Percentiles rank a stretch among this genome's conserved stretches.
Conservation (phyloP, 2,888 invertebrate genomes). For the Rotaria macrura region DNA sequence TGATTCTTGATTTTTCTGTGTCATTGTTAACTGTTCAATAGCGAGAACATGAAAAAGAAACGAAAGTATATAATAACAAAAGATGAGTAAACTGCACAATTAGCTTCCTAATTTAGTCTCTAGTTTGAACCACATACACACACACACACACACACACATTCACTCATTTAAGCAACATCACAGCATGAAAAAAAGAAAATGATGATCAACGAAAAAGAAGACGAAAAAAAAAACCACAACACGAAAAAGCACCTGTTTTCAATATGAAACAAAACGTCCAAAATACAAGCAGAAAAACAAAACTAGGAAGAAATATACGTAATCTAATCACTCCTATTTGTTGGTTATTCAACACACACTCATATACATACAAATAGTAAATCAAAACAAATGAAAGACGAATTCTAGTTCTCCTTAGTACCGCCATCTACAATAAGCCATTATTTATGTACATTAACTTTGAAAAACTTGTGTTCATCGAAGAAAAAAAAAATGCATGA, state of each 20-base stretch:
- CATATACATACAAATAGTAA: background rate
- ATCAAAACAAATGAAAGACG: background rate
- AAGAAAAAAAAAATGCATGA: background rate
- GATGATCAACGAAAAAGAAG: background rate
- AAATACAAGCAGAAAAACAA: background rate
- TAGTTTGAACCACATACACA: background rate
- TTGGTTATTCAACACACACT: background rate
- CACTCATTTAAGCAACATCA: background rate
- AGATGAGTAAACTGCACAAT: background rate
- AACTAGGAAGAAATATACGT: background rate
- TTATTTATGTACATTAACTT: background rate
- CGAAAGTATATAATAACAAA: background rate
- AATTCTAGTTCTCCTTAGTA: background rate
- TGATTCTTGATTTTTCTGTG: background rate
- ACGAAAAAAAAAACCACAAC: background rate
- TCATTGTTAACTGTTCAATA: slow-evolving; percentile 12
- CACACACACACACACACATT: background rate
- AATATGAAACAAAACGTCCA: background rate
- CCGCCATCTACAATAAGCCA: background rate
- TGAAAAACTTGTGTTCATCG: background rate
- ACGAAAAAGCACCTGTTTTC: background rate
- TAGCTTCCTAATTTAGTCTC: background rate
- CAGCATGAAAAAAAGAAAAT: background rate
- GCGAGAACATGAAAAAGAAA: background rate
- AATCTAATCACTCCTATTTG: background rate